These are phyloP conservation scores for Indri indri DNA, from an alignment of 2,113 vertebrate genomes.

Conservation along the genomic window DNA sequence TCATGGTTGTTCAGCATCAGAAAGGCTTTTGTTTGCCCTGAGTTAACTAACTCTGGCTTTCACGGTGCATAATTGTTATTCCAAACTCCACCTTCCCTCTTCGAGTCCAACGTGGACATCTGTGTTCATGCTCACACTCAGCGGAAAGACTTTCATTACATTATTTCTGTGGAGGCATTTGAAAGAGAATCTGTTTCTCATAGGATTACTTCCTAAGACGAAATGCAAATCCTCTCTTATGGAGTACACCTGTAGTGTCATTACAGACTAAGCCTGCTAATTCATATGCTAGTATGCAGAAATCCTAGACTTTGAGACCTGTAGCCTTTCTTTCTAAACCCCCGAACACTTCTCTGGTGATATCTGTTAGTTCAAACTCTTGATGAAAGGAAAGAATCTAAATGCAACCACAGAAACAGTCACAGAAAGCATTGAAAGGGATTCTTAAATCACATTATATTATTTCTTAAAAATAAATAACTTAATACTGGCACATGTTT, in stretches of 20 bases:
- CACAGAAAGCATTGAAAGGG: constrained; percentile 30
- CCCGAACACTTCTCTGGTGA: neutral
- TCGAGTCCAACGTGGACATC: neutral
- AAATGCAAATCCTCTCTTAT: neutral
- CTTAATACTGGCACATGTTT: neutral
- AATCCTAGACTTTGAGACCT: constrained; percentile 44
- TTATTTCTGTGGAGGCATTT: constrained; percentile 25
- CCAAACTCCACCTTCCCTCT: neutral
- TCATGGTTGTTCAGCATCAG: neutral
- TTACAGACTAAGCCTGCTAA: constrained; percentile 41
- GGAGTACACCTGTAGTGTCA: neutral
- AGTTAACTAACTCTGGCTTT: neutral
- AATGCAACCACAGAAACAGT: constrained; percentile 43
- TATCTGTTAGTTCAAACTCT: constrained; percentile 48
- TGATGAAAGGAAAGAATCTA: constrained; percentile 55
- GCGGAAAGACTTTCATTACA: neutral
- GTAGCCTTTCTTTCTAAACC: constrained; percentile 49
- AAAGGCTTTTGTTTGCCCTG: neutral
- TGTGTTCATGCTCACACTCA: neutral
- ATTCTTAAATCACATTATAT: constrained; percentile 16
- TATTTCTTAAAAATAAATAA: constrained; percentile 56
- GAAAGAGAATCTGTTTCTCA: constrained; percentile 36
- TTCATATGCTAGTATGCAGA: neutral
- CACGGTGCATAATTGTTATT: neutral
- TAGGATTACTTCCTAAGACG: constrained; percentile 29